A percentile compares a stretch with the other conserved stretches of the same genome.
phyloP scores from a whole-genome alignment of 2,888 invertebrate genomes.

The Troides helena region DNA sequence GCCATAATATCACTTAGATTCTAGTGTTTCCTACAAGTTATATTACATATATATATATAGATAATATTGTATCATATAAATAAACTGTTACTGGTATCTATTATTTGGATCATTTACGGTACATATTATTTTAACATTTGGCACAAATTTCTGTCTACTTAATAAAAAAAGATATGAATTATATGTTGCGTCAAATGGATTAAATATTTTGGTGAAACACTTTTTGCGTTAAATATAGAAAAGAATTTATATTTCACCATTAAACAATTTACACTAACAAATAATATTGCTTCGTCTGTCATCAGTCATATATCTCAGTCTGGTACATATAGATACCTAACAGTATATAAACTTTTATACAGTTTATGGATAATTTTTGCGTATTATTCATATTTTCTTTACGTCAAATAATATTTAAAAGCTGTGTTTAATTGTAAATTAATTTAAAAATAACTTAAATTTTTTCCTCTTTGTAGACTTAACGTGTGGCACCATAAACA shows the following conservation, averaged over 20 bases:
- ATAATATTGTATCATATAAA: conserved; percentile 52
- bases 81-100: conserved; percentile 61
- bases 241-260: background rate
- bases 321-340: conserved; percentile 41
- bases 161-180: background rate
- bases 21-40: conserved; percentile 65
- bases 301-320: conserved; percentile 76
- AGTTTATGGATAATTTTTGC: conserved; percentile 28
- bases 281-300: conserved; percentile 75
- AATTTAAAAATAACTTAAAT: background rate
- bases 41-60: conserved; percentile 45
- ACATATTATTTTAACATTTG: conserved; percentile 62
- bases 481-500: too few species aligned
- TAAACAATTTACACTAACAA: conserved; percentile 58
- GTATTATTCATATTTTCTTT: too few species aligned
- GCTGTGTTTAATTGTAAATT: background rate
- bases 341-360: conserved; percentile 40
- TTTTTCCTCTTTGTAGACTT: background rate
- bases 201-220: background rate
- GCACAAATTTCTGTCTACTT: conserved; percentile 52
- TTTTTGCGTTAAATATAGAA: background rate
- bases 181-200: background rate
- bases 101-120: conserved; percentile 55
- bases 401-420: background rate
- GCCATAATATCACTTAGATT: conserved; percentile 73